phyloP scores from a whole-genome alignment of 2,113 vertebrate genomes.

The Aegotheles bennettii region DNA sequence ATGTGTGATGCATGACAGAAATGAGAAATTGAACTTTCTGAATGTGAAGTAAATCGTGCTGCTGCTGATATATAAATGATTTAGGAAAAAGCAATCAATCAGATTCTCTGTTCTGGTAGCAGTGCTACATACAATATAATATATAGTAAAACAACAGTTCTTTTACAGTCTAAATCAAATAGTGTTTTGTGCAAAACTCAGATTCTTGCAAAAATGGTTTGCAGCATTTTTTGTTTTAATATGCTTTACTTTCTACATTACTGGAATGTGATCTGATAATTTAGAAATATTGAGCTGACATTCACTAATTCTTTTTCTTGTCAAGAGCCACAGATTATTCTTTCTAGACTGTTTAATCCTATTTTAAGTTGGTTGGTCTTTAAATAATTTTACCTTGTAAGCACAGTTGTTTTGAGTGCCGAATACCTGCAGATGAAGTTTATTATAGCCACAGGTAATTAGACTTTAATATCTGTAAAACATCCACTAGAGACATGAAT shows the following conservation, averaged over 20 bases:
- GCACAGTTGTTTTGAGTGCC: neutral
- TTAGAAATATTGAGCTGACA: neutral
- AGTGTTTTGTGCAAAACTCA: neutral
- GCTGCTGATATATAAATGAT: neutral
- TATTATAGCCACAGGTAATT: neutral
- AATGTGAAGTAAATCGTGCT: neutral
- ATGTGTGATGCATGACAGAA: conserved; percentile 7
- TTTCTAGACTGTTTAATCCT: neutral
- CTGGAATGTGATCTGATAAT: neutral
- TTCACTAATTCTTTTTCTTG: neutral
- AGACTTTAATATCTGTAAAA: neutral
- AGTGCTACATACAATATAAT: neutral
- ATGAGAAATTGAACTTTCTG: conserved; percentile 35
- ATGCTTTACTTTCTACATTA: neutral
- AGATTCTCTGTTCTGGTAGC: neutral
- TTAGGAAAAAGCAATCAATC: neutral
- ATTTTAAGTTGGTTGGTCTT: neutral
- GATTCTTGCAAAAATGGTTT: neutral
- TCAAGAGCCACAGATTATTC: neutral
- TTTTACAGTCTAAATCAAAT: neutral
- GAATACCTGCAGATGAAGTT: neutral
- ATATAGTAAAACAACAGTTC: neutral
- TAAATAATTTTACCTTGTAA: neutral
- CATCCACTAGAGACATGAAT: neutral
- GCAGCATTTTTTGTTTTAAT: neutral